Conservation (phyloP, 2,888 invertebrate genomes). For the Meiosimyza platycephala region DNA sequence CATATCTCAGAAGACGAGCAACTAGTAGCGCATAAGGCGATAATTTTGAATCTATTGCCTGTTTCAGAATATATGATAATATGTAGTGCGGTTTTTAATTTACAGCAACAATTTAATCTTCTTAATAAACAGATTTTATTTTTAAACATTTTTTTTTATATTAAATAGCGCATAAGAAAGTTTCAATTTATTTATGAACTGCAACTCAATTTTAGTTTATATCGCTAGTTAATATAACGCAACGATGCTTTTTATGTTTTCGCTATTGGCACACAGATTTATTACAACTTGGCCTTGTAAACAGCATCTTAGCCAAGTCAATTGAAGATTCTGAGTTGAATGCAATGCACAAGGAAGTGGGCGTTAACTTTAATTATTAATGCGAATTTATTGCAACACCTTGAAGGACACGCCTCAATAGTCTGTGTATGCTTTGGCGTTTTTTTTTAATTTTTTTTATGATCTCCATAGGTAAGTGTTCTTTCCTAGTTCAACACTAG, state of each 20-base stretch:
- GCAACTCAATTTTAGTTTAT: neutral
- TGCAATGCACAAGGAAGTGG: conserved; percentile 18
- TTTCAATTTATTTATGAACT: neutral
- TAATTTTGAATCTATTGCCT: neutral
- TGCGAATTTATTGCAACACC: conserved; percentile 37
- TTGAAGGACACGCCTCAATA: conserved; percentile 20
- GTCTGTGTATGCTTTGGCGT: too few species aligned
- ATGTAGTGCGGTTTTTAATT: too few species aligned
- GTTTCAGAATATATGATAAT: too few species aligned
- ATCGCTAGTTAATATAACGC: neutral
- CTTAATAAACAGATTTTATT: too few species aligned
- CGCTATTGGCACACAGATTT: conserved; percentile 15
- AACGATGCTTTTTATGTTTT: conserved; percentile 28
- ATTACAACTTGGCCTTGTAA: conserved; percentile 21
- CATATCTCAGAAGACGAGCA: too few species aligned
- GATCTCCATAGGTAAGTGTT: too few species aligned
- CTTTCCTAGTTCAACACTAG: too few species aligned
- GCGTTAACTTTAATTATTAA: conserved; percentile 31
- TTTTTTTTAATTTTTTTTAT: too few species aligned
- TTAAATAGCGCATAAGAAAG: neutral
- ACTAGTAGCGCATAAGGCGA: neutral
- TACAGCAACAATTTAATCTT: too few species aligned
- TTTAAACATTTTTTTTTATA: neutral
- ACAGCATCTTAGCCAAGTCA: conserved; percentile 26
- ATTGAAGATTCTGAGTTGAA: conserved; percentile 21